Base-by-base conservation (phyloP, 2,797 vertebrate species). In the Chaunax sp. region DNA sequence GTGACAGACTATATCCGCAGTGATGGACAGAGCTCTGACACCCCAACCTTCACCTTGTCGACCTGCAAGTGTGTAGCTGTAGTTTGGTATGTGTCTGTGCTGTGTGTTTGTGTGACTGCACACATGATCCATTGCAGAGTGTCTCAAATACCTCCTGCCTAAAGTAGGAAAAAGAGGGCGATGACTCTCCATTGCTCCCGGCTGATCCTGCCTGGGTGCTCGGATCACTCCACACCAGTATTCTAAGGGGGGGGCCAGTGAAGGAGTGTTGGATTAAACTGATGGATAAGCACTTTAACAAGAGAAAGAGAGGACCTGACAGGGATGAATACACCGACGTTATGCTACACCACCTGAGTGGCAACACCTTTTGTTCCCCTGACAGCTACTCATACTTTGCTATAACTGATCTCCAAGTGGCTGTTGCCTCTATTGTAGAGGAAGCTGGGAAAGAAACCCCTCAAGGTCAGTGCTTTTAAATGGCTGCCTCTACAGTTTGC, bases 271-370 rank as follows among this genome's bases (percentile, higher is more conserved):
- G 71, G 75, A 57, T 90, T 87, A 80, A 87, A 86, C 51, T 90
- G 90, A 94, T 89, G 92, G 91, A 94, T 90, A 90, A 89, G 92
- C 83, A 90, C 89, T 92, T 91, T 89, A 89, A 90, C 75, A 79
- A 82, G 80, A 89, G 83, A 91, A 86, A 86, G 82, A 80, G 59
- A 63, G 66, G 61, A 40, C 77, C 82, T 88, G 85, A 89, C 86
- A 85, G 80, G 68, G 66, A 58, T 68, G 53, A 80, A 77, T 68
- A 86, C 75, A 90, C 87, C 84, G 76, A 88, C 66, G 79, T 86
- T 82, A 90, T 84, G 83, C 88, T 90, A 83, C 82, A 90, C 90
- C 88, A 79, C 83, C 80, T 83, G 80, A 79, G 47, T 63, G 69
- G 77, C 59, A 71, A 87, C 73, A 78, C 66, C 84, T 85, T 90